phyloP scores from a whole-genome alignment of 2,888 invertebrate species.

The Leptopilina drosophilae region DNA sequence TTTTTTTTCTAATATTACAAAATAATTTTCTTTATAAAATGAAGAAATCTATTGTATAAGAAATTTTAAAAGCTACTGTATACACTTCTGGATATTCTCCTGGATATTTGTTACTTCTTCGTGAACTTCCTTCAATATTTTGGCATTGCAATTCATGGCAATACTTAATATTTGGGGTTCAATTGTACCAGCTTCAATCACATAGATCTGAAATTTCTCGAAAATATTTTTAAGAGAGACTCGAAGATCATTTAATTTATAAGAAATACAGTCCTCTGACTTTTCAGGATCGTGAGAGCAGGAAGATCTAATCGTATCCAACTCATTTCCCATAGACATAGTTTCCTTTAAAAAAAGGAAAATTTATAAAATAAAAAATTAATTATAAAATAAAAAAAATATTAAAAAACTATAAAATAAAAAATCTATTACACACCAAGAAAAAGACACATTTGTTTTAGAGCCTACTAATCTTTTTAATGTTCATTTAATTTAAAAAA shows the following conservation, averaged over 20 bases:
- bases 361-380: background rate
- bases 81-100: background rate
- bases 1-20: too few relatives aligned
- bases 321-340: background rate
- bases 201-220: background rate
- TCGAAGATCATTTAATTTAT: conserved; percentile 3
- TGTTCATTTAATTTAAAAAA: too few relatives aligned
- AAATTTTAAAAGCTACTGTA: background rate
- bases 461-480: too few relatives aligned
- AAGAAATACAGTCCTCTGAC: conserved; percentile 14
- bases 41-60: too few relatives aligned
- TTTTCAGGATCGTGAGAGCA: background rate
- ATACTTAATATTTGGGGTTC: conserved; percentile 4
- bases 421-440: too few relatives aligned
- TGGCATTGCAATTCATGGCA: conserved; percentile 11
- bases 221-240: background rate
- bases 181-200: conserved; percentile 12
- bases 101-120: background rate
- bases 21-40: too few relatives aligned
- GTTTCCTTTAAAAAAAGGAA: background rate
- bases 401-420: too few relatives aligned
- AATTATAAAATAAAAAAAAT: too few relatives aligned
- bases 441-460: too few relatives aligned
- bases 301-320: background rate
- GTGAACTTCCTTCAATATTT: conserved; percentile 5